These are phyloP conservation scores for Hafferia zeledoni DNA, from an alignment of 2,797 vertebrate genomes.

Conservation along the genomic window DNA sequence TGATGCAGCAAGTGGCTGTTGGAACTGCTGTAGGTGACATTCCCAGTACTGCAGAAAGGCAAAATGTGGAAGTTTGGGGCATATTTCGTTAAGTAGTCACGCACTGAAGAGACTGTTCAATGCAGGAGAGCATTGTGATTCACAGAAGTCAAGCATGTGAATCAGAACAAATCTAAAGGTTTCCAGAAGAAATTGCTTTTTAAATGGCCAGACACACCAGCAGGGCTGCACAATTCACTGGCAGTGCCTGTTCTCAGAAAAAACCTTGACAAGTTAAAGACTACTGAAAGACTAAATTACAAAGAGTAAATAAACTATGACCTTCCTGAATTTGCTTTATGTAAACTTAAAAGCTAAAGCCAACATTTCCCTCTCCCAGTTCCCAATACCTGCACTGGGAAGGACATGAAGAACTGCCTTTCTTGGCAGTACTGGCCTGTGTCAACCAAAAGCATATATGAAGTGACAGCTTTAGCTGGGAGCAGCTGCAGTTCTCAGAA, in stretches of 20 bases:
- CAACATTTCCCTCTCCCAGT: background rate
- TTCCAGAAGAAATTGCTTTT: background rate
- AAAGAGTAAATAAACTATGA: background rate
- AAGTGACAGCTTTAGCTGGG: background rate
- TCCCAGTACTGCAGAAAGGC: background rate
- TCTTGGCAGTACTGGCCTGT: background rate
- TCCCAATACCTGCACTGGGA: background rate
- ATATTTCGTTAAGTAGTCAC: background rate
- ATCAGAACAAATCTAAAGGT: background rate
- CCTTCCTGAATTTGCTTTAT: background rate
- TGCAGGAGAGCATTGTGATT: background rate
- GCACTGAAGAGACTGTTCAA: background rate
- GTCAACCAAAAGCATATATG: background rate
- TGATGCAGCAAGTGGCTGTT: background rate
- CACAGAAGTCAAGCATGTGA: background rate
- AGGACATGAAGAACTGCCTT: background rate
- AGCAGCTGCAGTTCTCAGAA: background rate
- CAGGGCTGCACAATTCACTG: background rate
- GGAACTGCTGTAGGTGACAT: background rate
- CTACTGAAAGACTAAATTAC: background rate
- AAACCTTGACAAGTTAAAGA: background rate
- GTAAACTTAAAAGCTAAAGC: background rate
- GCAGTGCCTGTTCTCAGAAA: background rate
- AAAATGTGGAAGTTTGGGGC: background rate
- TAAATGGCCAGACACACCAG: background rate